Conservation (phyloP, 2,113 vertebrate genomes). For the Cranoglanis bouderius region DNA sequence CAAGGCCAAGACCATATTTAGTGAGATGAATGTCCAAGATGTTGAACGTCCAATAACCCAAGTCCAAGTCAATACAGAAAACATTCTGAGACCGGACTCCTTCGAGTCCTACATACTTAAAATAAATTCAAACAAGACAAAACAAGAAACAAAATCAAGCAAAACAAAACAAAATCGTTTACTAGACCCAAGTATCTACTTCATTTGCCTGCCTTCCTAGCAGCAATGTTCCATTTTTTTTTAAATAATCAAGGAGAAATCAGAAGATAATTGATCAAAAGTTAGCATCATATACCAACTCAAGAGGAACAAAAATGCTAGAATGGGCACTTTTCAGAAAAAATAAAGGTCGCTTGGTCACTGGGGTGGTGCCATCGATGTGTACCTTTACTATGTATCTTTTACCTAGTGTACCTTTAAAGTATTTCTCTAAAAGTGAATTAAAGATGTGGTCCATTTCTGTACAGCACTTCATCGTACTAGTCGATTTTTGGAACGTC, state of each 20-base stretch:
- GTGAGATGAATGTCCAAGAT: neutral
- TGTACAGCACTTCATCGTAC: neutral
- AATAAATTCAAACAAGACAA: neutral
- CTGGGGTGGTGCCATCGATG: too few relatives aligned
- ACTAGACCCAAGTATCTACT: too few relatives aligned
- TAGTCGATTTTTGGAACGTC: neutral
- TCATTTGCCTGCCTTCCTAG: neutral
- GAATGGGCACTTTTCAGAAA: neutral
- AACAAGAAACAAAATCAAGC: neutral
- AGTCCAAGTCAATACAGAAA: neutral
- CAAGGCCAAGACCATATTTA: neutral
- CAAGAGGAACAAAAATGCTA: neutral
- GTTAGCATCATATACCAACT: neutral
- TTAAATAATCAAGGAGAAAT: neutral
- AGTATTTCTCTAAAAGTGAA: too few relatives aligned
- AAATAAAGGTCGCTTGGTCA: too few relatives aligned
- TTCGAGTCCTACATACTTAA: too few relatives aligned
- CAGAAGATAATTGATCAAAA: neutral
- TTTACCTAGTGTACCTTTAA: too few relatives aligned
- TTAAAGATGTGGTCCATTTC: too few relatives aligned
- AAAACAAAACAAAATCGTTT: neutral
- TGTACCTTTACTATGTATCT: too few relatives aligned
- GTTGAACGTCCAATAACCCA: neutral
- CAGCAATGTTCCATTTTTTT: neutral
- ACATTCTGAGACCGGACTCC: too few relatives aligned